Percentiles rank a stretch among this genome's conserved stretches.
Conservation (phyloP, 1,140 invertebrate genomes). For the Lasioglossum albipes region DNA sequence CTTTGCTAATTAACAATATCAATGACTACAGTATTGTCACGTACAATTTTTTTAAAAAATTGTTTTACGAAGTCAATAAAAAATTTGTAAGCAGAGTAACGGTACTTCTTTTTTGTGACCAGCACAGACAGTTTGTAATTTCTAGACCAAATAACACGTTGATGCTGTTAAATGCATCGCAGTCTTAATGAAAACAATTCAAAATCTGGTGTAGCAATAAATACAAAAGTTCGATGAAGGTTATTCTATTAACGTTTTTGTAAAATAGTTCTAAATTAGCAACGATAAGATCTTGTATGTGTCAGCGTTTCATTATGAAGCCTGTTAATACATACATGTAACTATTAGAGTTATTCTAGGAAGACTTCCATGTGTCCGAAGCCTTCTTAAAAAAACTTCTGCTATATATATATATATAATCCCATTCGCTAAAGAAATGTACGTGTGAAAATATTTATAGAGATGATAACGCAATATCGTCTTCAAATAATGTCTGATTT, state of each 20-base stretch:
- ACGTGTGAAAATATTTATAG: slow-evolving; percentile 14
- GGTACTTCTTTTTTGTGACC: slow-evolving; percentile 20
- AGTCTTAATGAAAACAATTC: slow-evolving; percentile 41
- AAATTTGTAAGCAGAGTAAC: slow-evolving; percentile 11
- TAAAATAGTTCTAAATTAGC: slow-evolving; percentile 4
- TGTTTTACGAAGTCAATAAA: neutral
- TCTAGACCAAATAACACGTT: slow-evolving; percentile 9
- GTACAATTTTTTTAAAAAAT: slow-evolving; percentile 23
- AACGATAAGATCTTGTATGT: neutral
- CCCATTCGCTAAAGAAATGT: slow-evolving; percentile 18
- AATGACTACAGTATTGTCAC: slow-evolving; percentile 17
- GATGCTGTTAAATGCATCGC: slow-evolving; percentile 52
- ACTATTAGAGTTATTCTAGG: neutral
- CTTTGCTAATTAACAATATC: neutral
- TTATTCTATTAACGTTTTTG: neutral
- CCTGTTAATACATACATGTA: slow-evolving; percentile 8
- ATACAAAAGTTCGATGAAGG: slow-evolving; percentile 27
- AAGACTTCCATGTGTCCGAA: neutral
- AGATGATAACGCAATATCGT: slow-evolving; percentile 23
- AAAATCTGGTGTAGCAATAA: slow-evolving; percentile 21
- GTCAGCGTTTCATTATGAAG: slow-evolving; percentile 1
- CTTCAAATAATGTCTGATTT: slow-evolving; percentile 30
- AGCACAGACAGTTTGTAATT: slow-evolving; percentile 29
- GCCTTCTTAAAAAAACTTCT: neutral
- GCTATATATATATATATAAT: slow-evolving; percentile 5